These are phyloP conservation scores for Dicrostonyx torquatus DNA, from an alignment of 2,797 vertebrate genomes.

Conservation along the genomic window DNA sequence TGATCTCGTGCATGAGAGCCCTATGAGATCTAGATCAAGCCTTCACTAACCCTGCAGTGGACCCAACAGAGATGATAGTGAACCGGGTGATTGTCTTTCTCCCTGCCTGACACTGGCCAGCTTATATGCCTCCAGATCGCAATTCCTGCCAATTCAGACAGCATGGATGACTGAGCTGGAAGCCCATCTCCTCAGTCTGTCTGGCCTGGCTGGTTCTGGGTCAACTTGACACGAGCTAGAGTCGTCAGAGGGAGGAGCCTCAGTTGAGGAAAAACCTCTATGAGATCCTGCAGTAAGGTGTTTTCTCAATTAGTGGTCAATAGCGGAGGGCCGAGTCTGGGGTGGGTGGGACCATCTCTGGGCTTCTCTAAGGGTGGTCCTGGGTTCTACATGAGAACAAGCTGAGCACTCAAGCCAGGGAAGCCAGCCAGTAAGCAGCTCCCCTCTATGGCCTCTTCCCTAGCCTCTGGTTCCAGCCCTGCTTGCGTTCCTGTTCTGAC, in stretches of 20 bases:
- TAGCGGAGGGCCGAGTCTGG: neutral
- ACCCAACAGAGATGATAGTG: neutral
- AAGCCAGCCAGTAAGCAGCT: neutral
- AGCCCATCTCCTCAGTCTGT: neutral
- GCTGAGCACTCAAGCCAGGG: neutral
- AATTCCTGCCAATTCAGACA: neutral
- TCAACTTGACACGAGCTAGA: neutral
- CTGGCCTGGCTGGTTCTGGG: neutral
- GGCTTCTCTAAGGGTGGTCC: neutral
- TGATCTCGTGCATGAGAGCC: neutral
- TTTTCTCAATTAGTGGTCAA: neutral
- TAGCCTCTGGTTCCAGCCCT: neutral
- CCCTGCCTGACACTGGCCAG: neutral
- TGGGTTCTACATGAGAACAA: neutral
- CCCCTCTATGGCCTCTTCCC: neutral
- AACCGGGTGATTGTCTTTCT: neutral
- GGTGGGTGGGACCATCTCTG: neutral
- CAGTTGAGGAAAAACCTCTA: neutral
- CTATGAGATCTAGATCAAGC: constrained; percentile 28
- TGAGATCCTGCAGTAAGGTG: neutral
- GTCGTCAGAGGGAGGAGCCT: neutral
- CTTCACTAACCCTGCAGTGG: neutral
- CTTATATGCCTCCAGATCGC: neutral
- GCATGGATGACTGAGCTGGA: neutral
- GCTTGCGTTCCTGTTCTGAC: neutral